These are phyloP conservation scores for Sprattus sprattus DNA, from an alignment of 2,113 vertebrate genomes.

Conservation along the genomic window DNA sequence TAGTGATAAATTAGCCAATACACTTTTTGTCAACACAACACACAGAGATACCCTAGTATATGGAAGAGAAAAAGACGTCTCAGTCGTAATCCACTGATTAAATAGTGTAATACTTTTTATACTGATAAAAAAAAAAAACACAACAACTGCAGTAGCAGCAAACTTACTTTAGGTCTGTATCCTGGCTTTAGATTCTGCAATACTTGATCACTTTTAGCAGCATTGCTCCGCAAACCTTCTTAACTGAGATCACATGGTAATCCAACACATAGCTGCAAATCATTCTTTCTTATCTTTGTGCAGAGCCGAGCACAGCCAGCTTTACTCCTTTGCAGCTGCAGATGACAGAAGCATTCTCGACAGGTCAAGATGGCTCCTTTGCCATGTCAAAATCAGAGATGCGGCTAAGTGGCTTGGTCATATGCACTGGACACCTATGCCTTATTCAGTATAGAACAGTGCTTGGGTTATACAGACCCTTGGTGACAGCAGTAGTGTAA, in stretches of 20 bases:
- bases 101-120: neutral
- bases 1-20: no score
- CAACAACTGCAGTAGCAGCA: neutral
- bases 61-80: no score
- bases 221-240: neutral
- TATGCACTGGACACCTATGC: neutral
- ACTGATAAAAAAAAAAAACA: no score
- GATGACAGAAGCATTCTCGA: constrained; percentile 59
- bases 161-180: neutral
- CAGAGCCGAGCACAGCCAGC: neutral
- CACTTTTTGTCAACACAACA: no score
- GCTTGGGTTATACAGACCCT: neutral
- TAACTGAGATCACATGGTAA: neutral
- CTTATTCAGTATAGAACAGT: neutral
- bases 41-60: no score
- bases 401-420: neutral
- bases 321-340: constrained; percentile 56
- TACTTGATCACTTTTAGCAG: neutral
- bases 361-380: constrained; percentile 12
- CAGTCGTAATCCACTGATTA: no score
- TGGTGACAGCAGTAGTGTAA: neutral
- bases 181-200: neutral
- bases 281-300: neutral
- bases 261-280: neutral
- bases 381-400: constrained; percentile 39